Conservation (phyloP, 1,140 invertebrate species). For the Epicauta chinensis region DNA sequence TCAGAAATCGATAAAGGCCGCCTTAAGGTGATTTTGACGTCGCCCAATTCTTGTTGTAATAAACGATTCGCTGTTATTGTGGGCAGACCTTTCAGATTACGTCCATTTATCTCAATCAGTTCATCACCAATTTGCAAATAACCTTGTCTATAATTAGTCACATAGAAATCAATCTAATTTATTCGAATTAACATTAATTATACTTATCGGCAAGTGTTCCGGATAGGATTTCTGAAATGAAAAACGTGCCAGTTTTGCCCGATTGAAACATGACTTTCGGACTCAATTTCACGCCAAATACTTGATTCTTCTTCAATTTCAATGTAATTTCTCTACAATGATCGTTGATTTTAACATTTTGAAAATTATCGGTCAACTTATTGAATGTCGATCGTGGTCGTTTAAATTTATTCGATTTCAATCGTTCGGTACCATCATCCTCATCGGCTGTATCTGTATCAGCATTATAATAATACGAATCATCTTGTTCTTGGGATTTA, state of each 20-base stretch:
- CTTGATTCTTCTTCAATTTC: slow-evolving; percentile 43
- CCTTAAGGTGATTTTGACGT: slow-evolving; percentile 33
- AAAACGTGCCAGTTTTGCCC: slow-evolving; percentile 47
- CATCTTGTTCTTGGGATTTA: not conserved
- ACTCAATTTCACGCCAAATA: slow-evolving; percentile 55
- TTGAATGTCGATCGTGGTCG: not conserved
- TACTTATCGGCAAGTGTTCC: slow-evolving; percentile 50
- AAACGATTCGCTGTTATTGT: slow-evolving; percentile 45
- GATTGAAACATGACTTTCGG: slow-evolving; percentile 44
- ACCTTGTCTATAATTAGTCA: slow-evolving; percentile 53
- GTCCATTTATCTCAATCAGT: slow-evolving; percentile 77
- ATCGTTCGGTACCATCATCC: not conserved
- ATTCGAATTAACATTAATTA: slow-evolving; percentile 35
- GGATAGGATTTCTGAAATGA: slow-evolving; percentile 53
- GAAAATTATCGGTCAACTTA: too few relatives aligned
- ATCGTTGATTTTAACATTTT: too few relatives aligned
- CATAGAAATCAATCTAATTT: slow-evolving; percentile 1
- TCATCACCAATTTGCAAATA: slow-evolving; percentile 73
- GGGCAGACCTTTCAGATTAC: slow-evolving; percentile 64
- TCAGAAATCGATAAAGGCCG: not conserved
- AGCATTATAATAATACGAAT: not conserved
- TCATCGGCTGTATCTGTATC: not conserved
- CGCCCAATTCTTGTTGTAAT: slow-evolving; percentile 28
- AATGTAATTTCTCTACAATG: too few relatives aligned
- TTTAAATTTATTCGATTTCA: not conserved